Evolutionary conservation across 1,140 invertebrate species (phyloP).

Genomic region (Temnothorax curvispinosus): DNA sequence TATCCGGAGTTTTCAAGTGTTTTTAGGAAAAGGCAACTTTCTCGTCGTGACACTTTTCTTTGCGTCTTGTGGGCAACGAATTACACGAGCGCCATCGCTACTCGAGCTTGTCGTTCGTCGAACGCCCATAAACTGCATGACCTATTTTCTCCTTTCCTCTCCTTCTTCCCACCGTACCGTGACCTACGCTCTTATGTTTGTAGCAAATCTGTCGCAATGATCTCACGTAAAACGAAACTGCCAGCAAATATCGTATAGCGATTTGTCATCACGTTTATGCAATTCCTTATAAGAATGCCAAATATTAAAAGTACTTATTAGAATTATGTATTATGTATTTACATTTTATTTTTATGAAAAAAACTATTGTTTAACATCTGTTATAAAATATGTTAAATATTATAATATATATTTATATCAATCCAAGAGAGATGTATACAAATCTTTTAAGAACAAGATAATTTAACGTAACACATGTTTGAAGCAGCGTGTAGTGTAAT

Average conservation of each 20-base stretch:
- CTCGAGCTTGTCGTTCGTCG: slow-evolving; percentile 59
- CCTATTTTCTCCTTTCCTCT: slow-evolving; percentile 46
- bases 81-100: slow-evolving; percentile 56
- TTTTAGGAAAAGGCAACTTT: slow-evolving; percentile 62
- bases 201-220: slow-evolving; percentile 44
- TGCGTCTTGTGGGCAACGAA: slow-evolving; percentile 58
- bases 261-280: not conserved
- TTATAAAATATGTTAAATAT: not conserved
- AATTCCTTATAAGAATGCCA: not conserved
- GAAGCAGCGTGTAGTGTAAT: not conserved
- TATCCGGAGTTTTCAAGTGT: slow-evolving; percentile 57
- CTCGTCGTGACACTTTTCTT: slow-evolving; percentile 58
- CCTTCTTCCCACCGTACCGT: not conserved
- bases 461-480: not conserved
- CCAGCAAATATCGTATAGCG: slow-evolving; percentile 49
- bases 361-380: not conserved
- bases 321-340: not conserved
- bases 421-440: not conserved
- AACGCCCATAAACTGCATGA: slow-evolving; percentile 60
- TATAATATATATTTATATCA: not conserved
- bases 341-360: not conserved
- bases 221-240: slow-evolving; percentile 29
- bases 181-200: slow-evolving; percentile 16
- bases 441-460: not conserved
- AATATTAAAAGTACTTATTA: not conserved